These are phyloP conservation scores for Cantharis rufa DNA, from an alignment of 2,888 invertebrate genomes.

Conservation along the genomic window DNA sequence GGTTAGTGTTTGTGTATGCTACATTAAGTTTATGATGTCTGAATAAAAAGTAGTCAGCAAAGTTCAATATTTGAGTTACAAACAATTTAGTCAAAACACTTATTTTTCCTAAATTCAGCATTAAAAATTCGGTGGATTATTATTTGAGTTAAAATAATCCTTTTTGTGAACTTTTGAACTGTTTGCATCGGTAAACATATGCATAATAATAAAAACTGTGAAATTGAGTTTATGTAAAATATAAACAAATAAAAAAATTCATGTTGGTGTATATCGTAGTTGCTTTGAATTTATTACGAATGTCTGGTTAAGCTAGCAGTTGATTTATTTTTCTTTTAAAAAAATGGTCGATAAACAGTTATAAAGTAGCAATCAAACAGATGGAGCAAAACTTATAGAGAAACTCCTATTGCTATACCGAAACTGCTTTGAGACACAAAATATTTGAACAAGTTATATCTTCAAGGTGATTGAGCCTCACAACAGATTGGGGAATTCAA, in stretches of 20 bases:
- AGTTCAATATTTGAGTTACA: background rate
- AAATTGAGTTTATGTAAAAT: background rate
- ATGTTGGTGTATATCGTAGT: background rate
- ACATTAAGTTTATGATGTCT: background rate
- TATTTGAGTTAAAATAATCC: too few species aligned
- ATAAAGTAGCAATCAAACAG: slow-evolving; percentile 22
- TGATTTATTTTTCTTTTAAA: slow-evolving; percentile 16
- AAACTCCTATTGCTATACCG: slow-evolving; percentile 12
- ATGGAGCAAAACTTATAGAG: slow-evolving; percentile 15
- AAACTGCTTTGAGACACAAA: slow-evolving; percentile 16
- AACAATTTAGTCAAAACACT: background rate
- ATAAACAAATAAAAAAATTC: background rate
- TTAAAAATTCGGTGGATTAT: background rate
- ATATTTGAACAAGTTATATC: background rate
- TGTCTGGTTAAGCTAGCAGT: slow-evolving; percentile 8
- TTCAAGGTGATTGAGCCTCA: background rate
- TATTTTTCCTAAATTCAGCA: background rate
- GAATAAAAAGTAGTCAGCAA: background rate
- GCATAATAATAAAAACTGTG: background rate
- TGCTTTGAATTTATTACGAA: slow-evolving; percentile 9
- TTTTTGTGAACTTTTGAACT: too few species aligned
- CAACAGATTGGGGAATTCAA: background rate
- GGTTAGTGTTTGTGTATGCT: background rate
- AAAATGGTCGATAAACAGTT: slow-evolving; percentile 16
- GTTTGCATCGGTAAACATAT: background rate